These are phyloP conservation scores for Sthenelais limicola DNA, from an alignment of 2,888 invertebrate genomes.

Conservation along the genomic window DNA sequence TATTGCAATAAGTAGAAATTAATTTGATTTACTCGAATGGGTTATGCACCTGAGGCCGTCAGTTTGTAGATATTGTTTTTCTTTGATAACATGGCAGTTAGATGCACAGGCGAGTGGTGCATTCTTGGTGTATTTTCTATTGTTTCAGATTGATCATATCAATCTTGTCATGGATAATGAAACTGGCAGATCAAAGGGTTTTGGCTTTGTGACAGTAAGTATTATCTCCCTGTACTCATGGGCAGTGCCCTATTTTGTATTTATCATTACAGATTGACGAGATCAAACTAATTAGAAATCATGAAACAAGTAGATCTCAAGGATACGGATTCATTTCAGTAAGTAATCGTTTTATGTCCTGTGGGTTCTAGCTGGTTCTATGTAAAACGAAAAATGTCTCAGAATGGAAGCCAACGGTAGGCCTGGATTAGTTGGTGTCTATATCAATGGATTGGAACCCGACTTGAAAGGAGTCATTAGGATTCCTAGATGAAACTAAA, in stretches of 20 bases:
- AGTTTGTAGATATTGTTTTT: no score
- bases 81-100: no score
- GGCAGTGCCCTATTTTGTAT: slow-evolving; percentile 38
- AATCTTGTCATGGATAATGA: slow-evolving; percentile 96
- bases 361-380: slow-evolving; percentile 7
- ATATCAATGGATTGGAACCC: no score
- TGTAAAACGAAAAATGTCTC: no score
- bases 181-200: slow-evolving; percentile 96
- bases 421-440: no score
- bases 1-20: no score
- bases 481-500: no score
- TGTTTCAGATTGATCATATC: slow-evolving; percentile 68
- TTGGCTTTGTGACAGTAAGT: slow-evolving; percentile 93
- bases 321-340: slow-evolving; percentile 98
- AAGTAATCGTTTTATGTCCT: slow-evolving; percentile 53
- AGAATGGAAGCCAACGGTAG: no score
- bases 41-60: no score
- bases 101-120: slow-evolving; percentile 33
- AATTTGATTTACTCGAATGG: no score
- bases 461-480: no score
- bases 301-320: slow-evolving; percentile 93
- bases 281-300: slow-evolving; percentile 91
- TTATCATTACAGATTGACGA: slow-evolving; percentile 68
- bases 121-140: slow-evolving; percentile 39
- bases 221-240: slow-evolving; percentile 36